Evolutionary conservation across 2,797 vertebrate genomes (phyloP), one percentile per base, ranked within the genome.

Genomic region (Zenarchopterus dispar): DNA sequence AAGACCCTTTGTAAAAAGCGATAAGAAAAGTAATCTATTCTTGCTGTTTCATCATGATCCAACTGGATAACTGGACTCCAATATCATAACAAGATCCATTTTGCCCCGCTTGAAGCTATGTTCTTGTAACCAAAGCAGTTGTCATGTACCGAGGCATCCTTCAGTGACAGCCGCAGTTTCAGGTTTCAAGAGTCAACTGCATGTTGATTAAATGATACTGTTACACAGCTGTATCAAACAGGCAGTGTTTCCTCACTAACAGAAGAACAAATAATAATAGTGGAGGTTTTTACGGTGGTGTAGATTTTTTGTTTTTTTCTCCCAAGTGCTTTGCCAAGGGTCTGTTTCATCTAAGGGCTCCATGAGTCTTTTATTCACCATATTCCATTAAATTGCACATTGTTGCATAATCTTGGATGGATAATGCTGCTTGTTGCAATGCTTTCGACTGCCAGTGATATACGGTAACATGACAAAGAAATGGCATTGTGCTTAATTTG

Each of bases 231-330:
- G 8, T 28, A 28, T 28, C 28, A 28, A 28, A 28, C 48, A 28
- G 7, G 8, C 24, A 26, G 24, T 28, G 28, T 28, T 8, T 28
- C 7, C 28, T 56, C 44, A 75, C 33, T 41, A 52, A 21, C 75
- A 49, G 50, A 70, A 8, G 10, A 6, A 1, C 18, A 18, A 5
- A 8, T 5, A 19, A 31, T 28, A 10, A 33, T 7, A 31, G 5
- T 51, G 9, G 2, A 9, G 10, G 6, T 5, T 28, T n/a, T 36
- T 13, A 10, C 11, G 13, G 33, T 36, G 11, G 33, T 10, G 9
- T 10, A 33, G 31, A 9, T 33, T 33, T 33, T 33, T 28, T 24
- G 28, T 28, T 50, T 17, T 22, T 24, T 13, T 22, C 26, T 33
- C 10, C 13, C n/a, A 6, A 9, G 16, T 39, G 22, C 18, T 19